phyloP scores from a whole-genome alignment of 2,888 invertebrate species.

The Melieria crassipennis region DNA sequence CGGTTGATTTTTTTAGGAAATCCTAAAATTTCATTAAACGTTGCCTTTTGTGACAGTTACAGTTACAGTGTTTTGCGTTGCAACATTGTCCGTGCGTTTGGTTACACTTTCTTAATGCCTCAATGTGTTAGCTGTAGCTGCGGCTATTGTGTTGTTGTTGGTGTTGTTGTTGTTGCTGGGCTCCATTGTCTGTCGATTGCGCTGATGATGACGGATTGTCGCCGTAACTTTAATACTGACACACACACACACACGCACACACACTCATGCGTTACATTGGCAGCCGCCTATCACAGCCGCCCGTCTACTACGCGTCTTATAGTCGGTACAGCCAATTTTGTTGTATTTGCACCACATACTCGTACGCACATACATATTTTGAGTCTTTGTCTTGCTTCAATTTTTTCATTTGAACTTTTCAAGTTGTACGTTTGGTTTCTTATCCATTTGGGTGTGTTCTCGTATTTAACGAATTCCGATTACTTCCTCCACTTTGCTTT shows the following conservation, averaged over 20 bases:
- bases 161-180: slow-evolving; percentile 16
- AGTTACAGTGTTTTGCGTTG: no score
- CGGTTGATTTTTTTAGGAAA: no score
- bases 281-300: not conserved
- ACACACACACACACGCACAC: slow-evolving; percentile 23
- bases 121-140: not conserved
- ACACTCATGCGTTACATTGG: slow-evolving; percentile 8
- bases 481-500: not conserved
- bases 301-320: not conserved
- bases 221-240: slow-evolving; percentile 32
- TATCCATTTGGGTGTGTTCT: no score
- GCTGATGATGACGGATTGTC: slow-evolving; percentile 40
- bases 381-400: not conserved
- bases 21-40: no score
- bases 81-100: no score
- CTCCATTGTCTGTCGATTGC: not conserved
- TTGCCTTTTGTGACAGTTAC: no score
- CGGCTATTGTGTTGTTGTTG: slow-evolving; percentile 12
- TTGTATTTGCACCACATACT: not conserved
- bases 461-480: slow-evolving; percentile 2
- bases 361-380: not conserved
- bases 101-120: no score
- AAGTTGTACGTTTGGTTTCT: not conserved
- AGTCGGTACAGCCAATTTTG: slow-evolving; percentile 6
- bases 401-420: slow-evolving; percentile 7